Base-by-base conservation (phyloP, 1,140 invertebrate genomes). In the Vollenhovia emeryi region DNA sequence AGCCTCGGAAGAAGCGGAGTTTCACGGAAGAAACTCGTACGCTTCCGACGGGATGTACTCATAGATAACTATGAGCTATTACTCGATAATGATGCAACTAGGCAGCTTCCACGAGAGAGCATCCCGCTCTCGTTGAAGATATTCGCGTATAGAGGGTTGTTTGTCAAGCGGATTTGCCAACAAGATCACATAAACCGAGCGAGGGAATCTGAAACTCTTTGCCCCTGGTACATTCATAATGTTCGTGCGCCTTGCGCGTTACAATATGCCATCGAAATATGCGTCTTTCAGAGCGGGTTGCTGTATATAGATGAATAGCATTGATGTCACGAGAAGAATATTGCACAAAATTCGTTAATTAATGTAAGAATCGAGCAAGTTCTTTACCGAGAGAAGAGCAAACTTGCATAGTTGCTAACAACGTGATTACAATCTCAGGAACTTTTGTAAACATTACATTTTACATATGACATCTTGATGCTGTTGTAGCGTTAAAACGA, bases 131-230 rank as follows among this genome's bases (percentile, higher is more conserved):
- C 21, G 24, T 55, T 69, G 18, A 30, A 84, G 18, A 60, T 87
- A 87, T 68, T 52, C 30, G 30, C 30, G 21, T 71, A 76, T 76
- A 48, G 59, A 87, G 78, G 48, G 82, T 88, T 78, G 59, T 66
- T 84, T 83, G 68, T 87, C 78, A 68, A 83, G 21, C 33, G 36
- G 40, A 87, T 87, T 84, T 73, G 24, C n/a, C 24, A 55, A 60
- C 50, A 33, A 74, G 71, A 85, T 78, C 76, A 60, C 57, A 87
- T 88, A 50, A 88, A 55, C 62, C 55, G 21, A n/a, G 48, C 27
- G 45, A 50, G 45, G 66, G 80, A 74, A 80, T 27, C 50, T 71
- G 78, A 80, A 71, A 82, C 78, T 73, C 66, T 78, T 78, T 40
- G 13, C 27, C 24, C 5, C 18, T 30, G 9, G 48, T n/a, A 45